Percentiles rank a stretch among this genome's conserved stretches.
phyloP scores from a whole-genome alignment of 2,888 invertebrate genomes.

The Lapara coniferarum region DNA sequence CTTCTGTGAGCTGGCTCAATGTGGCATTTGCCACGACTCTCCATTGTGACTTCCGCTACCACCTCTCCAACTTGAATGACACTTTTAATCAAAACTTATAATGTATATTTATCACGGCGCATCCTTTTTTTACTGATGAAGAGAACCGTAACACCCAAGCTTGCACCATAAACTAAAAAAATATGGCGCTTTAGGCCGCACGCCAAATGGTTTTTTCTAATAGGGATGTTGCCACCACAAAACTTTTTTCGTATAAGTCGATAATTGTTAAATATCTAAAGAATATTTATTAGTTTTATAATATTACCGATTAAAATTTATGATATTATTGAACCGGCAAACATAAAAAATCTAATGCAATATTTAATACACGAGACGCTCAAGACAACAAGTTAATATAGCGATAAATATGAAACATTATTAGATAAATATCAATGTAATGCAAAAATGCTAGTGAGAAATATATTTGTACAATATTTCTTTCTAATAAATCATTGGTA shows the following conservation, averaged over 20 bases:
- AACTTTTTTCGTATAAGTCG: background rate
- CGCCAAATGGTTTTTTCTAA: background rate
- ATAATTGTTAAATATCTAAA: background rate
- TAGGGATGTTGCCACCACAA: background rate
- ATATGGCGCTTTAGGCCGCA: background rate
- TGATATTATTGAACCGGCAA: too few species aligned
- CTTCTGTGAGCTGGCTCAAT: conserved; percentile 33
- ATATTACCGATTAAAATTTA: too few species aligned
- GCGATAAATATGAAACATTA: too few species aligned
- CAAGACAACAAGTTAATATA: too few species aligned
- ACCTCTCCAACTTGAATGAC: background rate
- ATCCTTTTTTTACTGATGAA: background rate
- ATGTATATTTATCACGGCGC: conserved; percentile 3
- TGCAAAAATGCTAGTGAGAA: too few species aligned
- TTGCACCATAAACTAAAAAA: conserved; percentile 19
- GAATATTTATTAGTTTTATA: too few species aligned
- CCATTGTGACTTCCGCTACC: conserved; percentile 34
- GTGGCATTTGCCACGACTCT: conserved; percentile 40
- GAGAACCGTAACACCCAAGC: conserved; percentile 13
- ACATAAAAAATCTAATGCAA: too few species aligned
- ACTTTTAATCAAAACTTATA: conserved; percentile 14
- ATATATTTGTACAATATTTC: too few species aligned
- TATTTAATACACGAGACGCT: too few species aligned
- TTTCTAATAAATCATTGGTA: too few species aligned
- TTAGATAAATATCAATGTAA: too few species aligned